Evolutionary conservation across 1,140 invertebrate genomes (phyloP).

Genomic region (Melitaea cinxia): DNA sequence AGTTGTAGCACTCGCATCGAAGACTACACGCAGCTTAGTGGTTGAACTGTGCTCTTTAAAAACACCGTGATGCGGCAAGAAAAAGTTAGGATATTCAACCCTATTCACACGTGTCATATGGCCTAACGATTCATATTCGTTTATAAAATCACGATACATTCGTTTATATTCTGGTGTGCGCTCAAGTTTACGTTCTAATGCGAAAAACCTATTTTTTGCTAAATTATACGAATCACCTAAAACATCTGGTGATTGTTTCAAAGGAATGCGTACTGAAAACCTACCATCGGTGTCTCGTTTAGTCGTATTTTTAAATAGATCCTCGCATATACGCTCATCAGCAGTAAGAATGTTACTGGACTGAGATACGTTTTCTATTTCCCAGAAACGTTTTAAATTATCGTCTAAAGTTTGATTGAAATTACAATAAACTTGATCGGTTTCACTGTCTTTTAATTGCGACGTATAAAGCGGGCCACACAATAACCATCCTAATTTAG

Average conservation of each 20-base stretch:
- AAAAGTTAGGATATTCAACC: background rate
- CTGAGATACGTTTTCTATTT: background rate
- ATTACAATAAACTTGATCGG: too few species aligned
- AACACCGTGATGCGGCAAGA: conserved; percentile 10
- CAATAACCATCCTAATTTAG: conserved; percentile 45
- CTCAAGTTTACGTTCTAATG: conserved; percentile 6
- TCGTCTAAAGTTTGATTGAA: conserved; percentile 18
- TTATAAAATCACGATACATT: background rate
- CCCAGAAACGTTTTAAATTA: conserved; percentile 14
- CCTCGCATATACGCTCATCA: background rate
- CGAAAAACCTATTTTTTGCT: background rate
- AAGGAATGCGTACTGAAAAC: background rate
- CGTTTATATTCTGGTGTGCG: background rate
- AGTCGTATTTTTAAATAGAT: background rate
- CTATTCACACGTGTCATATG: conserved; percentile 11
- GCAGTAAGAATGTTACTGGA: too few species aligned
- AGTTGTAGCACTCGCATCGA: background rate
- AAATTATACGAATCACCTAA: background rate
- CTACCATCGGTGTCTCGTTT: background rate
- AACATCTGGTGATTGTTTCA: conserved; percentile 4
- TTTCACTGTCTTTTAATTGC: too few species aligned
- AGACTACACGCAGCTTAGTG: background rate
- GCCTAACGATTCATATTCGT: background rate
- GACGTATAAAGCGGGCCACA: too few species aligned
- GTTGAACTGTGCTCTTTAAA: background rate